Evolutionary conservation across 2,113 vertebrate species (phyloP).

Genomic region (Thunnus maccoyii): DNA sequence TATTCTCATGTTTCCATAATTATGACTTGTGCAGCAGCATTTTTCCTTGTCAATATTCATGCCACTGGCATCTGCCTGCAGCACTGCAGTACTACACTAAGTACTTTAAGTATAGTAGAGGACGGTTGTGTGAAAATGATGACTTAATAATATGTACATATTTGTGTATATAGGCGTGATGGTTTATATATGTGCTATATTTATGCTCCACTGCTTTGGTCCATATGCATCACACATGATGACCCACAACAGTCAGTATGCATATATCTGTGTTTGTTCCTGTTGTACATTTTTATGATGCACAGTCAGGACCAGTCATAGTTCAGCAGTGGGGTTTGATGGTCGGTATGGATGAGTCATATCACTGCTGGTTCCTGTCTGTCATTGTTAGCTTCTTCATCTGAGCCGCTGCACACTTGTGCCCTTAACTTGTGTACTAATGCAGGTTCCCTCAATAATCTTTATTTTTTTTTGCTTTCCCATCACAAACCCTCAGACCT

Average conservation of each 20-base stretch:
- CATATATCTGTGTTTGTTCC: slow-evolving; percentile 15
- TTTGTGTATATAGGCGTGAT: slow-evolving; percentile 11
- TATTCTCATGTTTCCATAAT: slow-evolving; percentile 48
- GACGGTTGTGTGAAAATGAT: slow-evolving; percentile 23
- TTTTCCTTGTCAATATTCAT: slow-evolving; percentile 55
- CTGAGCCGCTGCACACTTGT: neutral
- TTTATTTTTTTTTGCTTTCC: neutral
- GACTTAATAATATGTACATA: slow-evolving; percentile 23
- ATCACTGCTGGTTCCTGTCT: slow-evolving; percentile 50
- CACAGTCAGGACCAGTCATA: slow-evolving; percentile 42
- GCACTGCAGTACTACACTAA: slow-evolving; percentile 15
- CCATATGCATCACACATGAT: slow-evolving; percentile 22
- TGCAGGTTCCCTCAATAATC: neutral
- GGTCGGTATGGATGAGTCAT: slow-evolving; percentile 56
- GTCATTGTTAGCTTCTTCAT: slow-evolving; percentile 30
- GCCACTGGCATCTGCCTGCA: slow-evolving; percentile 41
- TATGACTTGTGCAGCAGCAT: slow-evolving; percentile 19
- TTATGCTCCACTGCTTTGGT: slow-evolving; percentile 29
- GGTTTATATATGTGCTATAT: slow-evolving; percentile 5
- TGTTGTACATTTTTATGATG: slow-evolving; percentile 30
- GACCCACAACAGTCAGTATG: slow-evolving; percentile 23
- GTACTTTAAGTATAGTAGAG: slow-evolving; percentile 5
- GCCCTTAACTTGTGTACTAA: neutral
- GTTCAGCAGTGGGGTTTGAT: slow-evolving; percentile 24
- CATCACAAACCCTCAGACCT: neutral